Evolutionary conservation across 2,113 vertebrate genomes (phyloP).

Genomic region (Drymodes brunneopygia): DNA sequence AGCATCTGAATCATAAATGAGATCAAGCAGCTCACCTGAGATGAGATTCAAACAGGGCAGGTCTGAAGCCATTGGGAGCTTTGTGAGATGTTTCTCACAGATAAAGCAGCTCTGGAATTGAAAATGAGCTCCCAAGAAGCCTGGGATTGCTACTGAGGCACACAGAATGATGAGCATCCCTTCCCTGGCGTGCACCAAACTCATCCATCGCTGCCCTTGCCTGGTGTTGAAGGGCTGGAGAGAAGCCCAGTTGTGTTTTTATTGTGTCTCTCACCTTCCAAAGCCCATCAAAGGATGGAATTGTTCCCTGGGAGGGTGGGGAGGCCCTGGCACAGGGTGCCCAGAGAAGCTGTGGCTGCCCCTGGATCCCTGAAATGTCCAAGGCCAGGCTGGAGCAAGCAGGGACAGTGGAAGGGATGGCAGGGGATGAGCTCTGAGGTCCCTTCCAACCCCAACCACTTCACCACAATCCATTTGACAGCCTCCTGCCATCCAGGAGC

Average conservation of each 20-base stretch:
- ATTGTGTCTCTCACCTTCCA: neutral
- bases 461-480: too few relatives aligned
- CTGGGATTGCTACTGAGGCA: neutral
- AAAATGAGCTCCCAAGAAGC: neutral
- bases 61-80: neutral
- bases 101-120: neutral
- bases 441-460: neutral
- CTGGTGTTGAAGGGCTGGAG: rapidly evolving
- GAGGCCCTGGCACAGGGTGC: neutral
- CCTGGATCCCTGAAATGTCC: neutral
- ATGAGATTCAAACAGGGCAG: neutral
- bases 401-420: neutral
- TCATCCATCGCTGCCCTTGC: neutral
- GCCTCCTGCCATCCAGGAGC: neutral
- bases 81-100: neutral
- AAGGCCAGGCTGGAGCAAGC: neutral
- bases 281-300: neutral
- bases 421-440: neutral
- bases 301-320: neutral
- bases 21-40: neutral
- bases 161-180: neutral
- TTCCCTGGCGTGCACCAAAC: neutral
- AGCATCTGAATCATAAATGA: neutral
- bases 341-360: neutral
- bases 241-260: neutral